Percentiles rank a stretch among this genome's conserved stretches.
Conservation (phyloP, 1,140 invertebrate genomes). For the Sycophaga agraensis region DNA sequence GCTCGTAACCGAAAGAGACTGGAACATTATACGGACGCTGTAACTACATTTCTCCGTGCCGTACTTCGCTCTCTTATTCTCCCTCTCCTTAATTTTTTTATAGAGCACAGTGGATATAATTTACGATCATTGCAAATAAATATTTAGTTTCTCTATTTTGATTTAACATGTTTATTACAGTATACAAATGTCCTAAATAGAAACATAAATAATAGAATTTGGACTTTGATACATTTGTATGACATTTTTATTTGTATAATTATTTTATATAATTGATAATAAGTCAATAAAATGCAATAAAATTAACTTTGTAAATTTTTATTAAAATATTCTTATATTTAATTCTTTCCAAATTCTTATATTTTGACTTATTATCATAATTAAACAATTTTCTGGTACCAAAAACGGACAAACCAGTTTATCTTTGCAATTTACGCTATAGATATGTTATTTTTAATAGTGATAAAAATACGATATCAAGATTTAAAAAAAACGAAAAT, state of each 20-base stretch:
- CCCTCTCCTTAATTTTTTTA: slow-evolving; percentile 14
- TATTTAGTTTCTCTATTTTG: not conserved
- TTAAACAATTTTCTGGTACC: too few relatives aligned
- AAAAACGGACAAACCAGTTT: too few relatives aligned
- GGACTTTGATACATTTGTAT: too few relatives aligned
- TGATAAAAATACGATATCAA: too few relatives aligned
- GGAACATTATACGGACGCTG: slow-evolving; percentile 33
- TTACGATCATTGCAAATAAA: not conserved
- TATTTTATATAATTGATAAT: too few relatives aligned
- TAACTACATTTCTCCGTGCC: slow-evolving; percentile 28
- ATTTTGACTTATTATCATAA: not conserved
- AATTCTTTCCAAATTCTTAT: not conserved
- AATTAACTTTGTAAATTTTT: not conserved
- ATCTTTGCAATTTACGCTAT: too few relatives aligned
- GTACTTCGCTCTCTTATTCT: slow-evolving; percentile 16
- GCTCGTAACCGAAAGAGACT: slow-evolving; percentile 57
- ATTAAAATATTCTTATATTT: too few relatives aligned
- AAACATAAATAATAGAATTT: too few relatives aligned
- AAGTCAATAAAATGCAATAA: too few relatives aligned
- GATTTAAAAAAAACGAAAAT: not conserved
- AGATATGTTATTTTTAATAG: too few relatives aligned
- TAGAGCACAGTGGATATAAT: not conserved
- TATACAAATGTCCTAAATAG: too few relatives aligned
- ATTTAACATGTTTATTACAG: not conserved
- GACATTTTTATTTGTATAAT: too few relatives aligned